phyloP scores from a whole-genome alignment of 2,797 vertebrate genomes.

The Sciurus carolinensis region DNA sequence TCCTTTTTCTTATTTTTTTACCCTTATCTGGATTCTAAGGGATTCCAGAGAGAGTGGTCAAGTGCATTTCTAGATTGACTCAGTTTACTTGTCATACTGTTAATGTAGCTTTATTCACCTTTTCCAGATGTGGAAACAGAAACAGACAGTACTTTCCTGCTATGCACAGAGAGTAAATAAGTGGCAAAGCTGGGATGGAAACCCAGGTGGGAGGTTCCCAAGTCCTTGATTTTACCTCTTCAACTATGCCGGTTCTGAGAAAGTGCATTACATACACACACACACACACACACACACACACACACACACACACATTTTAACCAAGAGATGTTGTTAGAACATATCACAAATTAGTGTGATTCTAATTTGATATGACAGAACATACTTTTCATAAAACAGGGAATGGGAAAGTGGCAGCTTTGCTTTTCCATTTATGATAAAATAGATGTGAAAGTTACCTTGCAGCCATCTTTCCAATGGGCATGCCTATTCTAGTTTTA shows the following conservation, averaged over 20 bases:
- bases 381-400: not conserved
- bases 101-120: not conserved
- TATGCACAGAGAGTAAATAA: not conserved
- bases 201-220: fast-evolving
- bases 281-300: too few species aligned
- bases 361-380: slow-evolving; percentile 17
- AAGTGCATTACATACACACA: not conserved
- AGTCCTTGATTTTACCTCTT: not conserved
- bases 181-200: fast-evolving
- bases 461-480: not conserved
- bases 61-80: not conserved
- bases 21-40: not conserved
- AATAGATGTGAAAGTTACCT: not conserved
- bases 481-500: not conserved
- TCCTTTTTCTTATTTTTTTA: not conserved
- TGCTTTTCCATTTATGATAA: not conserved
- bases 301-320: not conserved
- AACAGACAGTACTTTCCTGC: not conserved
- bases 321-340: not conserved
- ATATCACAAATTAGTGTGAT: not conserved
- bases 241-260: not conserved
- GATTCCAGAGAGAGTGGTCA: fast-evolving
- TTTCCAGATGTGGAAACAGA: not conserved
- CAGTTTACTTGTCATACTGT: not conserved
- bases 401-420: not conserved